Percentiles rank a stretch among this genome's conserved stretches.
Evolutionary conservation across 2,113 vertebrate species (phyloP).

Genomic region (Pygoscelis adeliae): DNA sequence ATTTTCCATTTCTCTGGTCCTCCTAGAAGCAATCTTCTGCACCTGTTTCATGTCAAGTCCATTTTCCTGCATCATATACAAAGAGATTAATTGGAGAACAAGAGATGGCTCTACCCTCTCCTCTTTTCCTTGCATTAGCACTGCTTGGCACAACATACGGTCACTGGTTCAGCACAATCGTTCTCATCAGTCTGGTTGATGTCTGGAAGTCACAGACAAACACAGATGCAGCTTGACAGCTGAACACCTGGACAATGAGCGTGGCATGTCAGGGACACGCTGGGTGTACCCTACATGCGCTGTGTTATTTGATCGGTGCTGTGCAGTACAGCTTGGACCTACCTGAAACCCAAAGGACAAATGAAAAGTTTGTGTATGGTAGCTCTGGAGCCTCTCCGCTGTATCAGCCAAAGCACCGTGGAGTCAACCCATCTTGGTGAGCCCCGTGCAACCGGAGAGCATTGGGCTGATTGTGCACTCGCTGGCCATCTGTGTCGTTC

Average conservation of each 20-base stretch:
- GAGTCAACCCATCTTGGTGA: neutral
- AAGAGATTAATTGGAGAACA: conserved; percentile 16
- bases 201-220: conserved; percentile 21
- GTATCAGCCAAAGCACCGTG: neutral
- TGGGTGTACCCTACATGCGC: neutral
- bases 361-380: neutral
- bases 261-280: neutral
- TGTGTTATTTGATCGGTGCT: neutral
- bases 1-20: conserved; percentile 17
- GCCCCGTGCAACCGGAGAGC: neutral
- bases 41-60: neutral
- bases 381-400: neutral
- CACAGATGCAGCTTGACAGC: conserved; percentile 34
- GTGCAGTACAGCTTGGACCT: neutral
- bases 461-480: neutral
- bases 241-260: conserved; percentile 1
- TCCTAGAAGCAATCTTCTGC: conserved; percentile 15
- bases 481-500: neutral
- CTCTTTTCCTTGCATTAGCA: neutral
- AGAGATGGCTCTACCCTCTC: neutral
- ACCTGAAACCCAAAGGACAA: neutral
- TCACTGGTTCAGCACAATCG: conserved; percentile 14
- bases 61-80: neutral
- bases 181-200: conserved; percentile 18
- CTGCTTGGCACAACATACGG: neutral